Evolutionary conservation across 1,140 invertebrate genomes (phyloP).

Genomic region (Patella vulgata): DNA sequence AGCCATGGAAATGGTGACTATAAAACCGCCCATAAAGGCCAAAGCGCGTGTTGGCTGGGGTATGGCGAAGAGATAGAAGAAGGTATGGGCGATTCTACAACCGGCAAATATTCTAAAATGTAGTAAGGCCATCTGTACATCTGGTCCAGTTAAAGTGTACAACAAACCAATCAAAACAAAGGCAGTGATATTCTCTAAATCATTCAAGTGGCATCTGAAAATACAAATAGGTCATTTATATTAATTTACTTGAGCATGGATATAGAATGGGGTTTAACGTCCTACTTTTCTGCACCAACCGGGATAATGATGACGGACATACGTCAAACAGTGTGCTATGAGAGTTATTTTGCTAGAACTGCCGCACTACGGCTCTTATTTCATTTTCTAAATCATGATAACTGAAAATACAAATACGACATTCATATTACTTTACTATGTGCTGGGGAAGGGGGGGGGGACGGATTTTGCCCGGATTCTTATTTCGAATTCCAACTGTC

Average conservation of each 20-base stretch:
- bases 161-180: slow-evolving; percentile 73
- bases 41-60: slow-evolving; percentile 72
- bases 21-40: slow-evolving; percentile 68
- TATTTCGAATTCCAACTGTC: too few species aligned
- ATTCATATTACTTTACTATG: too few species aligned
- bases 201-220: slow-evolving; percentile 76
- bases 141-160: slow-evolving; percentile 73
- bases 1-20: slow-evolving; percentile 70
- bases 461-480: too few species aligned
- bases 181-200: slow-evolving; percentile 76
- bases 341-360: too few species aligned
- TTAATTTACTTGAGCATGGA: neutral
- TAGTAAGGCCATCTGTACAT: slow-evolving; percentile 68
- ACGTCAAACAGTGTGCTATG: too few species aligned
- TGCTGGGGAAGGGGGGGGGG: too few species aligned
- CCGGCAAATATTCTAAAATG: slow-evolving; percentile 73
- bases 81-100: slow-evolving; percentile 72
- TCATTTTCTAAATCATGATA: too few species aligned
- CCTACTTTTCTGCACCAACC: neutral
- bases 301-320: neutral
- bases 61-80: slow-evolving; percentile 70
- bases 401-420: too few species aligned
- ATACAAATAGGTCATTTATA: slow-evolving; percentile 7
- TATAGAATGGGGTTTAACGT: neutral
- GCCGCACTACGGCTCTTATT: too few species aligned